These are phyloP conservation scores for Lophochroa leadbeateri DNA, from an alignment of 2,113 vertebrate genomes.

Conservation along the genomic window DNA sequence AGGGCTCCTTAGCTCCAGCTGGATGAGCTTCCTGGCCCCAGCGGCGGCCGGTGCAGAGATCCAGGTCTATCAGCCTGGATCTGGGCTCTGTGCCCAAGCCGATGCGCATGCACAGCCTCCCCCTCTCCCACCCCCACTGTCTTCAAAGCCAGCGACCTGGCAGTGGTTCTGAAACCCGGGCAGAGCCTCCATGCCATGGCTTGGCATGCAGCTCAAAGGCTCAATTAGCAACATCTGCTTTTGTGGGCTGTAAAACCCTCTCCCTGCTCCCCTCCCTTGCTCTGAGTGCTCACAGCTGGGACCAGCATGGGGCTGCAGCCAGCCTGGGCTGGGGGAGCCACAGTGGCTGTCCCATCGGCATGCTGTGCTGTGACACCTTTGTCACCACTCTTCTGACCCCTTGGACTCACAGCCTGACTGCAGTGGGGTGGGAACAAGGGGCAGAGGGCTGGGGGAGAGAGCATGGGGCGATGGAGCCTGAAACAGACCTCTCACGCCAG, in stretches of 20 bases:
- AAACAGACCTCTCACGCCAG: not conserved
- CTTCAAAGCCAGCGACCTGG: constrained; percentile 59
- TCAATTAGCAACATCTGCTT: constrained; percentile 64
- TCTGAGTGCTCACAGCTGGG: constrained; percentile 29
- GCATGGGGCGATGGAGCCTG: not conserved
- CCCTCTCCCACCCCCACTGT: not conserved
- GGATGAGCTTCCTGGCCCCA: not conserved
- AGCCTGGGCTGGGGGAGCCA: not conserved
- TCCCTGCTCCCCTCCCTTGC: constrained; percentile 1
- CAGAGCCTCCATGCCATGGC: constrained; percentile 50
- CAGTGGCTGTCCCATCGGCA: not conserved
- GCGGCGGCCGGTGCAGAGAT: fast-evolving
- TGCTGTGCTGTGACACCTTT: not conserved
- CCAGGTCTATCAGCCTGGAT: not conserved
- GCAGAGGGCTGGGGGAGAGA: not conserved
- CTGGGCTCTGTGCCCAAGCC: fast-evolving
- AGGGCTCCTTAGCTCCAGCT: fast-evolving
- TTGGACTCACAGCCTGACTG: fast-evolving
- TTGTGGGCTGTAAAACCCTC: constrained; percentile 20
- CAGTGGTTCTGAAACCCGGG: constrained; percentile 47
- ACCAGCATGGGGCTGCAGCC: constrained; percentile 43
- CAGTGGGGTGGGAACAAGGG: not conserved
- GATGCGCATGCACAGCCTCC: fast-evolving
- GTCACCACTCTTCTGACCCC: fast-evolving
- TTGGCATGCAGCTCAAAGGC: constrained; percentile 62